Base-by-base conservation (phyloP, 2,113 vertebrate genomes). In the Tangachromis dhanisi region DNA sequence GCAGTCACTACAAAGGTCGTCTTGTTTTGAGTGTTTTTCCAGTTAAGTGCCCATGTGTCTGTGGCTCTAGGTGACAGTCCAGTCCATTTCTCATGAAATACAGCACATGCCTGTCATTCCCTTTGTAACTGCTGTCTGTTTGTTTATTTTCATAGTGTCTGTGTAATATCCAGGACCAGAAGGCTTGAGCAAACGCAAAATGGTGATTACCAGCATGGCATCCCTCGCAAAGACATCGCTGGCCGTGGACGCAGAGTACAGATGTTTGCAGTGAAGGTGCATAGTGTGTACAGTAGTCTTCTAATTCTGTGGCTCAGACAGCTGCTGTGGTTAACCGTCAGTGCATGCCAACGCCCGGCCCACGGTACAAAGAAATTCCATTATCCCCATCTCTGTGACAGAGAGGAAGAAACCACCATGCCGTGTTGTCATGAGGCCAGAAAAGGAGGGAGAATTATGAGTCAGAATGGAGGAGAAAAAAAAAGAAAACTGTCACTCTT, bases 201-300 rank as follows among this genome's bases (percentile, higher is more conserved):
- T 95, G 95, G 73, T 91, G 89, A 93, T 90, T 45, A 83, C 80
- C 86, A 29, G 82, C 33, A 14, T 81, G 86, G 86, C 89, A 82
- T 81, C 84, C 86, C 61, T 80, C 55, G 88, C 86, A 89, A 92
- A 93, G 86, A 89, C 91, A 84, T 88, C 84, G 5, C 61, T 21
- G 59, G 80, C 83, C 59, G 6, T 78, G 82, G 86, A 89, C 19
- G 5, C 21, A 33, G 73, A 66, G 85, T 90, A 33, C 92, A 94
- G 87, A 93, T 92, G 93, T 92, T 86, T 83, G 86, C 90, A 92
- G 88, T 94, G 87, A 95, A 94, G 94, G 93, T 95, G 90, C 85
- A 51, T 31, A 49, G 78, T 83, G 63, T 81, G 8, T 84, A 55
- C 63, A 35, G 66, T 73, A 68, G 29, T 53, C 54, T 81, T 42